Conservation (phyloP, 2,888 invertebrate species). For the Flabesymbios commensalis region DNA sequence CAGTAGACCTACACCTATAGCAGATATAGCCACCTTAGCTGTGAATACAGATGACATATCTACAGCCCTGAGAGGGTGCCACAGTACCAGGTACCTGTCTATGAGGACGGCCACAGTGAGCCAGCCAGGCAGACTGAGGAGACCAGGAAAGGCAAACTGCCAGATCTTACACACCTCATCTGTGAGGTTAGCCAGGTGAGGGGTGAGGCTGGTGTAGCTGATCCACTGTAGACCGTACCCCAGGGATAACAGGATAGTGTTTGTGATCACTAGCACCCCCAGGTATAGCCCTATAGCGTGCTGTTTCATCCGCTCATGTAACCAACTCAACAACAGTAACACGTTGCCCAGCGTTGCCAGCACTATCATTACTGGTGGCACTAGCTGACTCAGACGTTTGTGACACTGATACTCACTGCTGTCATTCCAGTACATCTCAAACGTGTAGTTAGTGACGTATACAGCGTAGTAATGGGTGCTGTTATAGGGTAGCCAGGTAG, state of each 20-base stretch:
- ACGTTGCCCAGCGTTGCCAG: constrained; percentile 50
- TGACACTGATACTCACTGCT: too few species aligned
- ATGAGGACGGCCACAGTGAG: constrained; percentile 49
- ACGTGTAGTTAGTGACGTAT: too few species aligned
- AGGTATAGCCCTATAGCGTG: constrained; percentile 49
- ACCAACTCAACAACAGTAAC: constrained; percentile 41
- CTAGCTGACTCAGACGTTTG: too few species aligned
- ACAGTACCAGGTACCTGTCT: constrained; percentile 48
- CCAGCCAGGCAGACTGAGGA: constrained; percentile 49
- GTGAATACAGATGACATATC: constrained; percentile 48
- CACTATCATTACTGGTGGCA: constrained; percentile 48
- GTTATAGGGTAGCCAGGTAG: too few species aligned
- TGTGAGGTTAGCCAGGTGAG: constrained; percentile 40
- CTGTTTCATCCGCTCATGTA: constrained; percentile 39
- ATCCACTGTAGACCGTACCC: constrained; percentile 49
- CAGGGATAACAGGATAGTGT: constrained; percentile 44
- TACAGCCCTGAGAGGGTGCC: constrained; percentile 41
- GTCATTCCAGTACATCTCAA: too few species aligned
- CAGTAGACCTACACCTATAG: constrained; percentile 45
- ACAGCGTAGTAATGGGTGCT: too few species aligned
- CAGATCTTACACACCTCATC: constrained; percentile 53
- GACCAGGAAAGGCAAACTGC: constrained; percentile 48
- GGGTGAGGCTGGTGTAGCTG: constrained; percentile 39
- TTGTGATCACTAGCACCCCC: constrained; percentile 44
- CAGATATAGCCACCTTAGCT: constrained; percentile 45